phyloP scores from a whole-genome alignment of 1,140 invertebrate genomes.

The Lepeophtheirus salmonis region DNA sequence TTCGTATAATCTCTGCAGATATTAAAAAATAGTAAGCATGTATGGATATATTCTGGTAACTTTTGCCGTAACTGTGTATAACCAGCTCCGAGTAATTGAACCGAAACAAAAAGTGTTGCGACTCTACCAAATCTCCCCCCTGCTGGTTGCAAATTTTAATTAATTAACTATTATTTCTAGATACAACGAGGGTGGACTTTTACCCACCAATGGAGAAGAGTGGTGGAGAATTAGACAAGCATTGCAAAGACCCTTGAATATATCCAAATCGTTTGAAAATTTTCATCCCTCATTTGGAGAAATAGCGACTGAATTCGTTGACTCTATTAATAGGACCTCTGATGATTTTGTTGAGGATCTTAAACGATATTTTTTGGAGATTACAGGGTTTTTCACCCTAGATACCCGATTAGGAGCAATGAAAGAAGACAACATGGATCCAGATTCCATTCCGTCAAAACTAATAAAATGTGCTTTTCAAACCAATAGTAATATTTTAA shows the following conservation, averaged over 20 bases:
- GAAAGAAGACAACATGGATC: constrained; percentile 18
- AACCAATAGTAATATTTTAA: constrained; percentile 47
- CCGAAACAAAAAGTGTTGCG: too few relatives aligned
- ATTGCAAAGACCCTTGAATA: constrained; percentile 57
- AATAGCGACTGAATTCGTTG: constrained; percentile 44
- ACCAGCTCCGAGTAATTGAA: too few relatives aligned
- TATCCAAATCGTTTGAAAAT: constrained; percentile 41
- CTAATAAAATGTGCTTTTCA: constrained; percentile 48
- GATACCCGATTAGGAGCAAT: constrained; percentile 24
- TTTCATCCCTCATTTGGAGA: constrained; percentile 42
- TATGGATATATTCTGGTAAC: too few relatives aligned
- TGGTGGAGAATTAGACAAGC: constrained; percentile 57
- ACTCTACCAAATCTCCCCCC: too few relatives aligned
- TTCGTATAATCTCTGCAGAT: too few relatives aligned
- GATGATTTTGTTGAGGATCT: constrained; percentile 46
- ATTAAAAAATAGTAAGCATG: too few relatives aligned
- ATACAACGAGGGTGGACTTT: constrained; percentile 15
- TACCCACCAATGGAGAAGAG: constrained; percentile 51
- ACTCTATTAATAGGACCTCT: constrained; percentile 20
- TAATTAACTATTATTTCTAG: too few relatives aligned
- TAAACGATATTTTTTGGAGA: constrained; percentile 52
- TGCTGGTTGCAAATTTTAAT: too few relatives aligned
- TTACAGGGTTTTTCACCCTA: constrained; percentile 24
- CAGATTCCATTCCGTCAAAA: constrained; percentile 39
- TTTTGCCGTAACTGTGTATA: too few relatives aligned